phyloP scores from a whole-genome alignment of 2,797 vertebrate genomes.

The Falco biarmicus region DNA sequence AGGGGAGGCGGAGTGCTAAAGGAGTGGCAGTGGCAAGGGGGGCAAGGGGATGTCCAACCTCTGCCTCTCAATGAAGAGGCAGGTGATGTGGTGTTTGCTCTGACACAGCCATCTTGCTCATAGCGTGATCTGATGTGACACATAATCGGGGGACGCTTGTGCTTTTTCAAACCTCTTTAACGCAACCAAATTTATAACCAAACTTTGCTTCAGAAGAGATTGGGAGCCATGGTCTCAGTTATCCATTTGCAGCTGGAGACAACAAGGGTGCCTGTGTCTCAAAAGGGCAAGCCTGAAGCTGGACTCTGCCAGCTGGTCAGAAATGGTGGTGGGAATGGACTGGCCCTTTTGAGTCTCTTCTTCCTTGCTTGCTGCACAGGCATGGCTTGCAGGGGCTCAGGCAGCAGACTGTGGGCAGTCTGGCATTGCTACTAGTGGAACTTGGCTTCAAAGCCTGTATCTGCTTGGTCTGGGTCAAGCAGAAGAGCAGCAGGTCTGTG shows the following conservation, averaged over 20 bases:
- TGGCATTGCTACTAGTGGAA: neutral
- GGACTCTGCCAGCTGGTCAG: neutral
- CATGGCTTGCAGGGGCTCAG: neutral
- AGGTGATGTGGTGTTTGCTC: neutral
- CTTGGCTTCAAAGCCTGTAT: neutral
- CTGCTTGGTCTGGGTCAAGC: neutral
- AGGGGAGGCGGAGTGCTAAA: neutral
- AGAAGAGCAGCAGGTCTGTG: neutral
- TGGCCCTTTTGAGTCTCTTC: neutral
- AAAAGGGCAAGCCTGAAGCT: neutral
- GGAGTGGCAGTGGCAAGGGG: neutral
- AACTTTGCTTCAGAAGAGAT: neutral
- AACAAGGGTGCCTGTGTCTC: neutral
- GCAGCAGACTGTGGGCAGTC: neutral
- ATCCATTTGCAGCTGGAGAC: neutral
- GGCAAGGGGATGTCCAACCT: neutral
- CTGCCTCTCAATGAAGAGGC: neutral
- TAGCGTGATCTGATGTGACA: neutral
- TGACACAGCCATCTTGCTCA: neutral
- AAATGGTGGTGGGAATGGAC: neutral
- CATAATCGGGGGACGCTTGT: neutral
- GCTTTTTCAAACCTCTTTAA: neutral
- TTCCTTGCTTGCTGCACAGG: neutral
- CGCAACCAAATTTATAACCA: neutral
- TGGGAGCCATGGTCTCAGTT: neutral